Conservation (phyloP, 2,888 invertebrate genomes). For the Erebia epiphron region DNA sequence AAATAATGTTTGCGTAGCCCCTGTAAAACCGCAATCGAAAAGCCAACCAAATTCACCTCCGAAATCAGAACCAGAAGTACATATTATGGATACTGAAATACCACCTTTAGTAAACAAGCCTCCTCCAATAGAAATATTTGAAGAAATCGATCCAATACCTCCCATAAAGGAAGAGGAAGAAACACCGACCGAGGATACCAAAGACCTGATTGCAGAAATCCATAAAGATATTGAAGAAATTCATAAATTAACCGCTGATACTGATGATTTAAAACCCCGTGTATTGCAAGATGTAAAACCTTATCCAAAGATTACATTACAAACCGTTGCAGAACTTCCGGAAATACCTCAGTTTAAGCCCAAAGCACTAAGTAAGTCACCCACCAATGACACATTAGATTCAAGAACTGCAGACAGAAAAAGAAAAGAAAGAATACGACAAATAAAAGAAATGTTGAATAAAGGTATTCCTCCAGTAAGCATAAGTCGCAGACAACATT, state of each 20-base stretch:
- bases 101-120: slow-evolving; percentile 62
- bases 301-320: slow-evolving; percentile 83
- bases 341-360: slow-evolving; percentile 84
- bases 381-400: slow-evolving; percentile 68
- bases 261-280: slow-evolving; percentile 66
- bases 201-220: slow-evolving; percentile 70
- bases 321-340: slow-evolving; percentile 84
- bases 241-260: slow-evolving; percentile 77
- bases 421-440: slow-evolving; percentile 85
- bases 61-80: slow-evolving; percentile 72
- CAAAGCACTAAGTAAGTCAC: slow-evolving; percentile 61
- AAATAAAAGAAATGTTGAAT: slow-evolving; percentile 87
- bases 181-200: slow-evolving; percentile 65
- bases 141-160: slow-evolving; percentile 71
- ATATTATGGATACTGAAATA: slow-evolving; percentile 56
- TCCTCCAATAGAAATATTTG: slow-evolving; percentile 65
- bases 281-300: slow-evolving; percentile 77
- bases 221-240: slow-evolving; percentile 79
- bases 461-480: slow-evolving; percentile 86
- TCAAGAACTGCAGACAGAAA: slow-evolving; percentile 77
- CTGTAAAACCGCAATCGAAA: slow-evolving; percentile 71
- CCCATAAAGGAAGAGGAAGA: slow-evolving; percentile 75
- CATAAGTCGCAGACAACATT: slow-evolving; percentile 75
- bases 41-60: slow-evolving; percentile 79
- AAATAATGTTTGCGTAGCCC: slow-evolving; percentile 52